Conservation (phyloP, 2,113 vertebrate species). For the Nothobranchius furzeri region DNA sequence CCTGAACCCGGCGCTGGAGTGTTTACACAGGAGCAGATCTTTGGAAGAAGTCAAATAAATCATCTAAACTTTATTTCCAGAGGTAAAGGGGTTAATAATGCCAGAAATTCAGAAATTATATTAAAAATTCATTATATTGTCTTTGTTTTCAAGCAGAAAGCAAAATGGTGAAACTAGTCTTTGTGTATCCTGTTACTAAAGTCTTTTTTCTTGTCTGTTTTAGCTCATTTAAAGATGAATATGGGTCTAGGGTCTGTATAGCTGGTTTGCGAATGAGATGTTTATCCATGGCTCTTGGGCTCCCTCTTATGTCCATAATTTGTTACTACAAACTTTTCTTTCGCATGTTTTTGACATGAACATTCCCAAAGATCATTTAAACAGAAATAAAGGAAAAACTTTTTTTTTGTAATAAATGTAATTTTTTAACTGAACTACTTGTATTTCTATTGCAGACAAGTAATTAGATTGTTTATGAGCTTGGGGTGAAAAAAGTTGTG, state of each 20-base stretch:
- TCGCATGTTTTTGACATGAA: neutral
- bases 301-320: constrained; percentile 35
- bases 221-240: neutral
- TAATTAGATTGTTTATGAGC: too few relatives aligned
- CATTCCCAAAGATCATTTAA: too few relatives aligned
- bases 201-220: neutral
- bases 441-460: too few relatives aligned
- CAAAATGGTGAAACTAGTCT: neutral
- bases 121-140: too few relatives aligned
- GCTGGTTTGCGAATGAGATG: neutral
- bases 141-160: neutral
- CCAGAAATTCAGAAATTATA: too few relatives aligned
- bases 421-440: too few relatives aligned
- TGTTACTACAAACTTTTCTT: constrained; percentile 1
- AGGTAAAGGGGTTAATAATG: neutral
- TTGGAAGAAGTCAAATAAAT: neutral
- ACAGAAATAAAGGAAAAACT: too few relatives aligned
- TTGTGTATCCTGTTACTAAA: too few relatives aligned
- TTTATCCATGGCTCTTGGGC: constrained; percentile 11
- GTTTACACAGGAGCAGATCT: neutral
- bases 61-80: neutral
- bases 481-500: too few relatives aligned
- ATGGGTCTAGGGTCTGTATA: neutral
- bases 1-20: constrained; percentile 20
- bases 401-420: too few relatives aligned